Evolutionary conservation across 2,888 invertebrate genomes (phyloP).

Genomic region (Lithodes maja): DNA sequence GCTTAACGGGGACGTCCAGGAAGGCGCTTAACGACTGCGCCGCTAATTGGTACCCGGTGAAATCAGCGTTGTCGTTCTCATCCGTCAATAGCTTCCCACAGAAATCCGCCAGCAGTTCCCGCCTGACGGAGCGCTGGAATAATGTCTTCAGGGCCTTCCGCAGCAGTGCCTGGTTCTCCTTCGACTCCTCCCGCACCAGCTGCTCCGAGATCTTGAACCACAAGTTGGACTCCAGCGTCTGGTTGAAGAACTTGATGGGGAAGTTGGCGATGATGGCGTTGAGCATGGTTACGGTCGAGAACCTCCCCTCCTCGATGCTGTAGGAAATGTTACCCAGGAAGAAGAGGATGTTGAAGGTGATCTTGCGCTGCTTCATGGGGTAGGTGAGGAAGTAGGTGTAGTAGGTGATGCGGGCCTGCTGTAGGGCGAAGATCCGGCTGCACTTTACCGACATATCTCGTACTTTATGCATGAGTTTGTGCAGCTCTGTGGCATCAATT

Average conservation of each 20-base stretch:
- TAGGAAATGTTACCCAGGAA: conserved; percentile 62
- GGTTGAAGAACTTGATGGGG: conserved; percentile 39
- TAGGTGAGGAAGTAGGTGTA: conserved; percentile 64
- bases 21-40: conserved; percentile 48
- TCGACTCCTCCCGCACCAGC: conserved; percentile 55
- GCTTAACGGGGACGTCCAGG: conserved; percentile 43
- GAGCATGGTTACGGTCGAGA: conserved; percentile 61
- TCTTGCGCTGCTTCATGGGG: conserved; percentile 40
- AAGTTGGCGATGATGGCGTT: conserved; percentile 56
- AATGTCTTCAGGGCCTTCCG: conserved; percentile 45
- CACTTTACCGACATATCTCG: conserved; percentile 72
- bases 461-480: conserved; percentile 72
- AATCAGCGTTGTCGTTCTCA: conserved; percentile 23
- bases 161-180: conserved; percentile 40
- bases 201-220: conserved; percentile 60
- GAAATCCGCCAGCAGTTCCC: conserved; percentile 47
- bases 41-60: conserved; percentile 50
- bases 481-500: conserved; percentile 72
- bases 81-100: conserved; percentile 54
- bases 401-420: conserved; percentile 59
- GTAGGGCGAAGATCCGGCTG: conserved; percentile 33
- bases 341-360: conserved; percentile 39
- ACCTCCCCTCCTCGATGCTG: conserved; percentile 39
- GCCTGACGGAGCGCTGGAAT: conserved; percentile 45
- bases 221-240: conserved; percentile 36